Evolutionary conservation across 2,797 vertebrate genomes (phyloP).

Genomic region (Pangasius macronema): DNA sequence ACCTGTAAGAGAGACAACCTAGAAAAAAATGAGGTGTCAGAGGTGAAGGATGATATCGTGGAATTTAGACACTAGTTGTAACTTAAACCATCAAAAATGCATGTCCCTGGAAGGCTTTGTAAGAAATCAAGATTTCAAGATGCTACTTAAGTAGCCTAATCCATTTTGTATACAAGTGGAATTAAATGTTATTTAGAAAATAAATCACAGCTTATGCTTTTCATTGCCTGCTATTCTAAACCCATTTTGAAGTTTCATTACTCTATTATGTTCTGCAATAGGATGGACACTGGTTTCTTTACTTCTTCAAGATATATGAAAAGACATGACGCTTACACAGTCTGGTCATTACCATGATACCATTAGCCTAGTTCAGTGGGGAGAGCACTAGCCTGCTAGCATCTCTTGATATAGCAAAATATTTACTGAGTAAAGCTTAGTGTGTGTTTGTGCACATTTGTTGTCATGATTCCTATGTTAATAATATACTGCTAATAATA

Average conservation of each 20-base stretch:
- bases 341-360: not conserved
- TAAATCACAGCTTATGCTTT: not conserved
- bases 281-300: not conserved
- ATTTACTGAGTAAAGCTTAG: not conserved
- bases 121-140: conserved; percentile 14
- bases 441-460: not conserved
- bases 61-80: not conserved
- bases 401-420: not conserved
- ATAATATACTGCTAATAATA: not conserved
- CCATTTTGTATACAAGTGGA: not conserved
- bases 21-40: conserved; percentile 52
- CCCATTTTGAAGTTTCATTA: not conserved
- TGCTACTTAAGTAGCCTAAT: not conserved
- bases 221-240: not conserved
- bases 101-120: not conserved
- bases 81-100: conserved; percentile 25
- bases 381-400: not conserved
- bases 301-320: not conserved
- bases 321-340: too few relatives aligned
- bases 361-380: not conserved
- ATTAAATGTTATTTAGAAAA: not conserved
- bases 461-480: not conserved
- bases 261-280: not conserved
- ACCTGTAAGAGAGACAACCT: conserved; percentile 56
- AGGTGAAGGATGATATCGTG: conserved; percentile 53